Percentiles rank a stretch among this genome's conserved stretches.
Conservation (phyloP, 2,797 vertebrate species). For the Sandelia bainsii region DNA sequence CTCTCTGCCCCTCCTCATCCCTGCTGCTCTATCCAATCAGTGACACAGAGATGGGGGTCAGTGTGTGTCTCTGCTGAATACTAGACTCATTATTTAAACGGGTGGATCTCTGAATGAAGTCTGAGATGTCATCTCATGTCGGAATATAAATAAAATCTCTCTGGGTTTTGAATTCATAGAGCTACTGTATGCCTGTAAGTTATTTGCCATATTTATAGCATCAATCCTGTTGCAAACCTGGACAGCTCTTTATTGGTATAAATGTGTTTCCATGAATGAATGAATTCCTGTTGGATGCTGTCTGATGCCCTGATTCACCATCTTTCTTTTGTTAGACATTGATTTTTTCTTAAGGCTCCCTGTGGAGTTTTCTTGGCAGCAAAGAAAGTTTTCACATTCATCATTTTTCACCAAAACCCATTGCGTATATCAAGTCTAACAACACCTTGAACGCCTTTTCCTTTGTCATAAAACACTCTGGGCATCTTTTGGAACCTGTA, state of each 20-base stretch:
- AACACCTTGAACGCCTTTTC: neutral
- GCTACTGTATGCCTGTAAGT: neutral
- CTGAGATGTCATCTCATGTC: slow-evolving; percentile 13
- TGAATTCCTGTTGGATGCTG: neutral
- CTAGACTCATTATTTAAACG: slow-evolving; percentile 33
- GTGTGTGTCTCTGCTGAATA: slow-evolving; percentile 31
- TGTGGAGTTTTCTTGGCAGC: neutral
- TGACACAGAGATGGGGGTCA: slow-evolving; percentile 42
- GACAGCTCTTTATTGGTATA: slow-evolving; percentile 1
- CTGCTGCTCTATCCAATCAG: slow-evolving; percentile 39
- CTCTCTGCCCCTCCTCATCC: slow-evolving; percentile 24
- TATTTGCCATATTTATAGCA: neutral
- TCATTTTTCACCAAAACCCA: neutral
- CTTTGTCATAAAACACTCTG: neutral
- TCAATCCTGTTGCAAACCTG: neutral
- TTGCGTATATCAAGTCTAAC: neutral
- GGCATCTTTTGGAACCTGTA: no score
- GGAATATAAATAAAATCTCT: slow-evolving; percentile 16
- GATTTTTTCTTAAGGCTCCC: neutral
- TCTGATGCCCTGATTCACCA: neutral
- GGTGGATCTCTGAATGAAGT: slow-evolving; percentile 4
- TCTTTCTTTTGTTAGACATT: neutral
- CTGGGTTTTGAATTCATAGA: neutral
- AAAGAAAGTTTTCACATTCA: neutral
- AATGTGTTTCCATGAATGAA: neutral